These are phyloP conservation scores for Hiodon alosoides DNA, from an alignment of 2,113 vertebrate genomes.

Conservation along the genomic window DNA sequence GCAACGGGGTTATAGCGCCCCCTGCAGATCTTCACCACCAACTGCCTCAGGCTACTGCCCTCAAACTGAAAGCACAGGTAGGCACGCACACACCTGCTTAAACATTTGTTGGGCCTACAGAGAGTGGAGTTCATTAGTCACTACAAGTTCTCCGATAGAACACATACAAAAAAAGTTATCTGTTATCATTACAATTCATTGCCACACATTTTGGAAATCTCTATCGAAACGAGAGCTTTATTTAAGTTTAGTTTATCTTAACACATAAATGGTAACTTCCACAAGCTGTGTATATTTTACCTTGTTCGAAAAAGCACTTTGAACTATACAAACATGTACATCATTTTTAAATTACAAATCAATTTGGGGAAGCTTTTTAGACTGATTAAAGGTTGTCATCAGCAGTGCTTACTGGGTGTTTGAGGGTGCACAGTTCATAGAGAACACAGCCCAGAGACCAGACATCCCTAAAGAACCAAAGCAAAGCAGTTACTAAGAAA, in stretches of 20 bases:
- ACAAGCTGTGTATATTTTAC: too few species aligned
- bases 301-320: too few species aligned
- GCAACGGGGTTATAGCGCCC: slow-evolving; percentile 69
- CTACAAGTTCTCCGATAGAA: too few species aligned
- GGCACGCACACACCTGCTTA: background rate
- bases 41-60: slow-evolving; percentile 68
- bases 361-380: too few species aligned
- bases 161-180: too few species aligned
- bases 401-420: slow-evolving; percentile 74
- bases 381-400: too few species aligned
- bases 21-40: slow-evolving; percentile 81
- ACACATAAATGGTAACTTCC: too few species aligned
- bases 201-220: too few species aligned
- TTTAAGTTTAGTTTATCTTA: too few species aligned
- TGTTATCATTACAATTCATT: background rate
- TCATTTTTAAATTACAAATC: too few species aligned
- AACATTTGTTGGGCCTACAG: background rate
- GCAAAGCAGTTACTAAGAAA: slow-evolving; percentile 3
- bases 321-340: too few species aligned
- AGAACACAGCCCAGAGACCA: slow-evolving; percentile 89
- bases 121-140: background rate
- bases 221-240: too few species aligned
- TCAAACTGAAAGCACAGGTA: slow-evolving; percentile 68
- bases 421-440: slow-evolving; percentile 81
- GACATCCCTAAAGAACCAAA: slow-evolving; percentile 67